Percentiles rank a stretch among this genome's conserved stretches.
Conservation (phyloP, 2,888 invertebrate species). For the Brachylomia viminalis region DNA sequence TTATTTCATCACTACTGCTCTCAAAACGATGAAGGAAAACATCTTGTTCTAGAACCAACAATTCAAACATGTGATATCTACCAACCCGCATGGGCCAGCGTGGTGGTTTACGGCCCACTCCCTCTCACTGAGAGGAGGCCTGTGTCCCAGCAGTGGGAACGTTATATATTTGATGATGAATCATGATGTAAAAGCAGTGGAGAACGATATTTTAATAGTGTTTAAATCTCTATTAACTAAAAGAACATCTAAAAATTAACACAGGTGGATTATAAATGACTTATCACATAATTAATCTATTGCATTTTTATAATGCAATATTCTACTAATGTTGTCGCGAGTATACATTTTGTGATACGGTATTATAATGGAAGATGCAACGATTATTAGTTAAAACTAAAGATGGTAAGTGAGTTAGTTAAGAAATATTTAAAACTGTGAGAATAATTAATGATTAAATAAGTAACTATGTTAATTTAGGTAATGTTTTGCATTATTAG, state of each 20-base stretch:
- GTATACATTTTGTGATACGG: conserved; percentile 13
- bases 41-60: no score
- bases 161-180: no score
- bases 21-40: no score
- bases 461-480: not conserved
- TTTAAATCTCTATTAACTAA: not conserved
- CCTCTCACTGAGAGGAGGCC: no score
- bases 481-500: not conserved
- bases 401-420: not conserved
- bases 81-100: no score
- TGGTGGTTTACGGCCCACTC: no score
- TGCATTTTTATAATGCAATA: conserved; percentile 25
- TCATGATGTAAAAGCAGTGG: not conserved
- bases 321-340: not conserved
- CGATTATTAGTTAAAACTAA: conserved; percentile 3
- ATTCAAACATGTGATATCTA: no score
- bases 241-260: conserved; percentile 20
- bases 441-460: not conserved
- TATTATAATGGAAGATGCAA: conserved; percentile 39
- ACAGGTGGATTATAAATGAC: conserved; percentile 41
- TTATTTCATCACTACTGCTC: no score
- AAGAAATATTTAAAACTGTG: not conserved
- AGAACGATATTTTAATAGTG: not conserved
- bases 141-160: no score
- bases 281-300: conserved; percentile 23